These are phyloP conservation scores for Drosophila biarmipes DNA, from an alignment of 1,140 invertebrate genomes.

Conservation along the genomic window DNA sequence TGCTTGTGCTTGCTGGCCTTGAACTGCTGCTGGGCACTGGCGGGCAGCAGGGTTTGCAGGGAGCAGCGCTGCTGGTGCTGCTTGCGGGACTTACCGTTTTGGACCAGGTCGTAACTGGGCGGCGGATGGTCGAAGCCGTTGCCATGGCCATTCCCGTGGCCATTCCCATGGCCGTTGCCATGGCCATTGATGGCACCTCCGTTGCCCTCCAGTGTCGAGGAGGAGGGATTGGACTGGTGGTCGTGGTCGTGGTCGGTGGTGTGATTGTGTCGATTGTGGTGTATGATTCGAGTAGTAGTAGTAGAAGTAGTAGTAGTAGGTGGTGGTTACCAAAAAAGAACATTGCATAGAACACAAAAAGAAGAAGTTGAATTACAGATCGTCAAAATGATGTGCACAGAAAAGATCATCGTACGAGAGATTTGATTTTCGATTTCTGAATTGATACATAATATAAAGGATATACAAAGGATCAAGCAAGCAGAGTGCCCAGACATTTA, in stretches of 20 bases:
- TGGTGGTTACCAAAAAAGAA: slow-evolving; percentile 67
- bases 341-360: slow-evolving; percentile 70
- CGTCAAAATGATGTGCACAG: slow-evolving; percentile 71
- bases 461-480: slow-evolving; percentile 69
- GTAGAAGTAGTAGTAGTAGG: slow-evolving; percentile 29
- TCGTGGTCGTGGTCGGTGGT: slow-evolving; percentile 26
- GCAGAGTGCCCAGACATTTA: slow-evolving; percentile 80
- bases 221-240: slow-evolving; percentile 80
- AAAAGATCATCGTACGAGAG: slow-evolving; percentile 61
- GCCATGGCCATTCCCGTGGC: slow-evolving; percentile 45
- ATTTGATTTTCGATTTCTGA: slow-evolving; percentile 40
- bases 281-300: slow-evolving; percentile 51
- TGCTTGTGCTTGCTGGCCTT: slow-evolving; percentile 69
- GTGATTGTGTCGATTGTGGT: slow-evolving; percentile 39
- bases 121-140: slow-evolving; percentile 79
- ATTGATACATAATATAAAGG: slow-evolving; percentile 31
- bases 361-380: slow-evolving; percentile 65
- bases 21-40: slow-evolving; percentile 76
- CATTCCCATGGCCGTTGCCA: slow-evolving; percentile 44
- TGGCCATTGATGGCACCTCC: slow-evolving; percentile 53
- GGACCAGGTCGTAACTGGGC: slow-evolving; percentile 84
- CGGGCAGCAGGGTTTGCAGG: slow-evolving; percentile 77
- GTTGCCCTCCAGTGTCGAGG: slow-evolving; percentile 75
- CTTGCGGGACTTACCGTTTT: slow-evolving; percentile 84
- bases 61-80: slow-evolving; percentile 81